Conservation (phyloP, 1,140 invertebrate genomes). For the Leptinotarsa texana region DNA sequence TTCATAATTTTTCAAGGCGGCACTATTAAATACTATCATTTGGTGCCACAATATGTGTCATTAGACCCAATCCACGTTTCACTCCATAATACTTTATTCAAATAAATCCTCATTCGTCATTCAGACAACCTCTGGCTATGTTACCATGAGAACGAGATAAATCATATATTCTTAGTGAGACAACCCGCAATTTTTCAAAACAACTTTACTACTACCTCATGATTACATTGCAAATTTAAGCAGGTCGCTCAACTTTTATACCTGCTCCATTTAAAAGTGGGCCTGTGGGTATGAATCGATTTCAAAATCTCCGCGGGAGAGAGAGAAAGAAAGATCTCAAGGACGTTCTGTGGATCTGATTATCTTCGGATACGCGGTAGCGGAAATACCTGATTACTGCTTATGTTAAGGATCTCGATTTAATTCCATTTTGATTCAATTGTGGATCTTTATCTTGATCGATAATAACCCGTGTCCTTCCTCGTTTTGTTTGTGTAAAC, state of each 20-base stretch:
- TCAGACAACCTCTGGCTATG: not conserved
- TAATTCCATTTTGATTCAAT: conserved; percentile 4
- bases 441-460: not conserved
- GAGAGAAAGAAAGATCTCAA: not conserved
- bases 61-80: not conserved
- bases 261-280: conserved; percentile 2
- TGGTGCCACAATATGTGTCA: not conserved
- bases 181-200: conserved; percentile 4
- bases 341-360: not conserved
- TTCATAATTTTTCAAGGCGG: not conserved
- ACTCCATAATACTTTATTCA: not conserved
- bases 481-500: not conserved
- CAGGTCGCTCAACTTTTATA: conserved; percentile 1
- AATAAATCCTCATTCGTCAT: not conserved
- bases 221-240: not conserved
- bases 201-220: conserved; percentile 1
- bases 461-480: not conserved
- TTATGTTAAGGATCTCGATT: not conserved
- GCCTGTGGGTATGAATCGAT: not conserved
- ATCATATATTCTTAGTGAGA: not conserved
- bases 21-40: not conserved
- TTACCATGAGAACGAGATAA: not conserved
- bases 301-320: not conserved
- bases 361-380: not conserved
- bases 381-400: conserved; percentile 7